Percentiles rank a stretch among this genome's conserved stretches.
Conservation (phyloP, 2,113 vertebrate species). For the Tragelaphus strepsiceros region DNA sequence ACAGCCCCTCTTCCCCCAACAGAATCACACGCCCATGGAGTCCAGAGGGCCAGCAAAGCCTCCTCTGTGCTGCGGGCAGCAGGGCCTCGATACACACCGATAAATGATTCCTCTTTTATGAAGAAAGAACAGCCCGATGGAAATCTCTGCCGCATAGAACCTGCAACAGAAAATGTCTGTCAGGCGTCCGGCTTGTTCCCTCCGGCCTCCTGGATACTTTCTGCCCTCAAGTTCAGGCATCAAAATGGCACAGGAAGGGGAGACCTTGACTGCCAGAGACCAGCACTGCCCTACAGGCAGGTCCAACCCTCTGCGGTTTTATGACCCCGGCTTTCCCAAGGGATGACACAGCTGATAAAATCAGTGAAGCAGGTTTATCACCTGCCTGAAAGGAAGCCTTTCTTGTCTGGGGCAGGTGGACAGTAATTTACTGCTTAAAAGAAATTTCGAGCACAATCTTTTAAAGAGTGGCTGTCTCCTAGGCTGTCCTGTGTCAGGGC, state of each 20-base stretch:
- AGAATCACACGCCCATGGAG: neutral
- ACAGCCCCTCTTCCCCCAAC: neutral
- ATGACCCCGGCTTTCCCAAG: neutral
- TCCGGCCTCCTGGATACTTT: neutral
- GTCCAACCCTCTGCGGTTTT: neutral
- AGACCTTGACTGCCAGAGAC: neutral
- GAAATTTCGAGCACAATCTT: neutral
- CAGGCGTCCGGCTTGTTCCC: neutral
- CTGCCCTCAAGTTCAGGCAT: neutral
- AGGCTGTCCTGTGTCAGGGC: neutral
- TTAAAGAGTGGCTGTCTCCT: neutral
- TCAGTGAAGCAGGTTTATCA: no score
- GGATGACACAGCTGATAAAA: neutral
- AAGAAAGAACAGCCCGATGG: constrained; percentile 85
- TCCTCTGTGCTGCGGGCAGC: rapidly evolving
- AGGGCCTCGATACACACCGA: constrained; percentile 82
- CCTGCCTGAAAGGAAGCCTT: neutral
- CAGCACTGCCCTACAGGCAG: rapidly evolving
- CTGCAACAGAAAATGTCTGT: constrained; percentile 67
- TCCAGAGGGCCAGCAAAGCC: no score
- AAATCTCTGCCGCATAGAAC: constrained; percentile 88
- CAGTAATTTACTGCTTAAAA: neutral
- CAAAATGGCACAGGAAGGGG: neutral
- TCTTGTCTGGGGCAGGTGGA: neutral
- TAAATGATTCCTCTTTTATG: constrained; percentile 92